These are phyloP conservation scores for Coregonus sp. DNA, from an alignment of 2,797 vertebrate genomes.

Conservation along the genomic window DNA sequence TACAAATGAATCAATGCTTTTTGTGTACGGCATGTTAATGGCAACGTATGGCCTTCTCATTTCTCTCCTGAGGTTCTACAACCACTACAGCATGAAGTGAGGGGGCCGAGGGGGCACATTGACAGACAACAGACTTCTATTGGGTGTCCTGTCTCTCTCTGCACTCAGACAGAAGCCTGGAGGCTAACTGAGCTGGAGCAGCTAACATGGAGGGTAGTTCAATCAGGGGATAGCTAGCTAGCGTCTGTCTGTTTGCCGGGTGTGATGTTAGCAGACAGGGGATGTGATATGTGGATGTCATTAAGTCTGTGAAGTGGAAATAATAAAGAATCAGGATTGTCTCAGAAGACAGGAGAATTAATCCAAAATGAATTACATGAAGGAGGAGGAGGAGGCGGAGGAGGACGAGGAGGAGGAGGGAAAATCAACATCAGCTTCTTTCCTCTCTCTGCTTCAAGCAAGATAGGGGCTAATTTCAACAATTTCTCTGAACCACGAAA, in stretches of 20 bases:
- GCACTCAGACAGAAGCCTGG: slow-evolving; percentile 32
- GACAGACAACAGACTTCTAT: slow-evolving; percentile 39
- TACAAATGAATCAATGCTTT: slow-evolving; percentile 42
- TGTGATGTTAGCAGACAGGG: slow-evolving; percentile 71
- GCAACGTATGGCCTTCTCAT: slow-evolving; percentile 42
- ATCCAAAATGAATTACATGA: slow-evolving; percentile 76
- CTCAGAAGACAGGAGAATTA: slow-evolving; percentile 78
- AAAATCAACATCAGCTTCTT: slow-evolving; percentile 71
- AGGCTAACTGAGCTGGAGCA: slow-evolving; percentile 26
- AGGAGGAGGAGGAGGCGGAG: slow-evolving; percentile 20
- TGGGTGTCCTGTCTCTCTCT: slow-evolving; percentile 32
- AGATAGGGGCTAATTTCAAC: slow-evolving; percentile 68
- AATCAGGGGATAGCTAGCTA: neutral
- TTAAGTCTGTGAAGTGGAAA: slow-evolving; percentile 77
- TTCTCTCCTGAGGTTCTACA: slow-evolving; percentile 23
- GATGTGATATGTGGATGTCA: slow-evolving; percentile 76
- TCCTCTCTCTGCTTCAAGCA: slow-evolving; percentile 66
- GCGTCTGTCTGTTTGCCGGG: slow-evolving; percentile 65
- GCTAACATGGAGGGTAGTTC: slow-evolving; percentile 34
- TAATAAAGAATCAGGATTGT: slow-evolving; percentile 80
- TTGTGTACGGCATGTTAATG: slow-evolving; percentile 48
- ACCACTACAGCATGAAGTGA: slow-evolving; percentile 15
- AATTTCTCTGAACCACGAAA: slow-evolving; percentile 64
- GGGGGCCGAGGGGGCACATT: neutral
- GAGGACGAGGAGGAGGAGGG: neutral